Evolutionary conservation across 35 echinoderm and acorn worm genomes (phyloP).

Genomic region (Apostichopus parvimensis): DNA sequence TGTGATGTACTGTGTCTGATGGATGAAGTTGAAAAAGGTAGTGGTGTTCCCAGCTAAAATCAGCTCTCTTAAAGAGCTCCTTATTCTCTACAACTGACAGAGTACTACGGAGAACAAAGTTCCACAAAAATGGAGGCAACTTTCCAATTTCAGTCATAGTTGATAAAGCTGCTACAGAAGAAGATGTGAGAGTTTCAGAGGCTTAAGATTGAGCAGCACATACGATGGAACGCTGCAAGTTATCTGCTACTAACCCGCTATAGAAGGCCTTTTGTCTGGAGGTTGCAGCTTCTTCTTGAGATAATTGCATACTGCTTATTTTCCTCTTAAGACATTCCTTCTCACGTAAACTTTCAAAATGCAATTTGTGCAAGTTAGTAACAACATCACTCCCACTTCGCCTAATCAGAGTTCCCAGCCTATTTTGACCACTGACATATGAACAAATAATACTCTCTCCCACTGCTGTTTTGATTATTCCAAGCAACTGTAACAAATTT

Average conservation of each 20-base stretch:
- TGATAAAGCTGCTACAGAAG: neutral
- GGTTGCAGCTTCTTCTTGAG: neutral
- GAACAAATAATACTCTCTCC: neutral
- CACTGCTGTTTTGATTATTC: neutral
- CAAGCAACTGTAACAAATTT: neutral
- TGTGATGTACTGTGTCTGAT: too few species aligned
- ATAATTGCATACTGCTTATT: too few species aligned
- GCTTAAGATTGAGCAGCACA: neutral
- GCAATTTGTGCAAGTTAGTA: neutral
- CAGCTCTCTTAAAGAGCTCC: too few species aligned
- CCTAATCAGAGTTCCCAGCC: neutral
- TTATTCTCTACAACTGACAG: neutral
- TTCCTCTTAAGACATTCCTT: too few species aligned
- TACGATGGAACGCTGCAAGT: neutral
- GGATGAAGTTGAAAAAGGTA: too few species aligned
- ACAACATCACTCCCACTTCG: neutral
- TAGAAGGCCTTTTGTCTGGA: neutral
- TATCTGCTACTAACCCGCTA: neutral
- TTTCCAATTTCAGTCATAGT: neutral
- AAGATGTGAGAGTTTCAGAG: neutral
- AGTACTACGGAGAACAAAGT: conserved; percentile 10
- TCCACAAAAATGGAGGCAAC: neutral
- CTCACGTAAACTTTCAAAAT: too few species aligned
- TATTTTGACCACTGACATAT: neutral
- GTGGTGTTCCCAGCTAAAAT: too few species aligned